These are phyloP conservation scores for Pseudachorutes palmiensis DNA, from an alignment of 1,140 invertebrate genomes.

Conservation along the genomic window DNA sequence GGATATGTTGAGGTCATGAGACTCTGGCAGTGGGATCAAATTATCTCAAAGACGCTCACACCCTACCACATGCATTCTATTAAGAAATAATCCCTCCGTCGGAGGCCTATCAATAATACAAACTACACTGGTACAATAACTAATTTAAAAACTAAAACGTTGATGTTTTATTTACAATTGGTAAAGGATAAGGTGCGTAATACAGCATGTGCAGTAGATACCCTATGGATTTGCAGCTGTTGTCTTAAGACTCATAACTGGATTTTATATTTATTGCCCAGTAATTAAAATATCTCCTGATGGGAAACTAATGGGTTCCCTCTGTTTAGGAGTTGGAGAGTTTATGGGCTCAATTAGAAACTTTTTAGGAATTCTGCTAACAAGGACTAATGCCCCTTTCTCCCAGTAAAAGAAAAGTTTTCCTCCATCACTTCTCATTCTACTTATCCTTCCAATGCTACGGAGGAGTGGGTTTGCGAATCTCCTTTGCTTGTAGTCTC, in stretches of 20 bases:
- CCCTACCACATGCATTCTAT: not conserved
- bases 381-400: not conserved
- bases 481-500: not conserved
- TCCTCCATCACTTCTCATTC: not conserved
- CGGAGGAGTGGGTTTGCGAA: not conserved
- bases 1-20: not conserved
- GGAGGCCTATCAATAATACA: not conserved
- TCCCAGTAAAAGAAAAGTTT: not conserved
- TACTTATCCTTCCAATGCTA: not conserved
- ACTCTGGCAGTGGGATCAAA: not conserved
- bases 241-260: no score
- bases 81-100: not conserved
- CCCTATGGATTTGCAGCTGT: no score
- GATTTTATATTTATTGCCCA: not conserved
- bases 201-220: no score
- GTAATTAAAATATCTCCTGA: slow-evolving; percentile 10
- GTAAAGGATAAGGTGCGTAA: no score
- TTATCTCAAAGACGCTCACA: not conserved
- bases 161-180: no score
- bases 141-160: no score
- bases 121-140: no score
- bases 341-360: slow-evolving; percentile 2
- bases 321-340: not conserved
- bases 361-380: not conserved
- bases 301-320: not conserved